Percentiles rank a stretch among this genome's conserved stretches.
Conservation (phyloP, 2,888 invertebrate species). For the Drosophila niveifrons region DNA sequence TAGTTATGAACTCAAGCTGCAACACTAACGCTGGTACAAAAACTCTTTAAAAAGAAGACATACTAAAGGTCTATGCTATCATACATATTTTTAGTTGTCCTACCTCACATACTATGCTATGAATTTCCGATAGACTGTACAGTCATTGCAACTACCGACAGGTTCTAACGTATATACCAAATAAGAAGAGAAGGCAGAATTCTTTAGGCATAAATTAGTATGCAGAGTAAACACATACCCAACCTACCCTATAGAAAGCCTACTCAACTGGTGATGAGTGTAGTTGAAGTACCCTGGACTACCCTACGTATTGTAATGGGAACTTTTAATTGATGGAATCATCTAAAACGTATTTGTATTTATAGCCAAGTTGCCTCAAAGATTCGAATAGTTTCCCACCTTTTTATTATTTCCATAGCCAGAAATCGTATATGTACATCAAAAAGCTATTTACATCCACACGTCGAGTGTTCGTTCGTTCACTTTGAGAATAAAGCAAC, state of each 20-base stretch:
- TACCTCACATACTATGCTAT: too few relatives aligned
- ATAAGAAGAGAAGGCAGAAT: not conserved
- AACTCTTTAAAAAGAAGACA: not conserved
- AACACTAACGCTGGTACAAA: not conserved
- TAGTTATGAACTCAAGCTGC: not conserved
- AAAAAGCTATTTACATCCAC: conserved; percentile 48
- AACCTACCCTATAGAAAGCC: not conserved
- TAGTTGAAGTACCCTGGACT: not conserved
- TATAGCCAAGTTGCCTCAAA: conserved; percentile 9
- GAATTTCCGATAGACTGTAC: not conserved
- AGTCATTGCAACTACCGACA: not conserved
- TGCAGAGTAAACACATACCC: not conserved
- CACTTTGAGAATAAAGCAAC: conserved; percentile 26
- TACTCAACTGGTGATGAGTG: not conserved
- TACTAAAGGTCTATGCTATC: not conserved
- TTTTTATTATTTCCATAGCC: conserved; percentile 44
- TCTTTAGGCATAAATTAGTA: not conserved
- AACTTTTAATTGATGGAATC: conserved; percentile 12
- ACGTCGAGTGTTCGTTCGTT: conserved; percentile 25
- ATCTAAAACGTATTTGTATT: conserved; percentile 7
- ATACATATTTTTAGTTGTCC: not conserved
- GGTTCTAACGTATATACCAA: not conserved
- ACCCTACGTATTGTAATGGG: not conserved
- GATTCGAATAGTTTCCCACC: conserved; percentile 26
- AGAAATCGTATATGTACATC: conserved; percentile 18